Conservation (phyloP, 2,797 vertebrate species). For the Oceanodroma leucorhoa region DNA sequence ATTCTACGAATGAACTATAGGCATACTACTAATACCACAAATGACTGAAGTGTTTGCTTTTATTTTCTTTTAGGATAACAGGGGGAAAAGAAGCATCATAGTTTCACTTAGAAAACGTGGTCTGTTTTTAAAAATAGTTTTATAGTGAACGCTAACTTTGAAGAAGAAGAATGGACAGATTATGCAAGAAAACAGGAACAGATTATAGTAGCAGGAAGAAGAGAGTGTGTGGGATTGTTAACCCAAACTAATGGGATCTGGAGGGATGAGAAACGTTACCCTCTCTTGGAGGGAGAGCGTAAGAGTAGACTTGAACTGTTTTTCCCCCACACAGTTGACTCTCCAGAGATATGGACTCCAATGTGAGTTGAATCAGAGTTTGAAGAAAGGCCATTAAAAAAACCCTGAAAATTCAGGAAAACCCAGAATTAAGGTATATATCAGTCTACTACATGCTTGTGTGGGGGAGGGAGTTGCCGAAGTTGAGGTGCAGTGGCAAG, state of each 20-base stretch:
- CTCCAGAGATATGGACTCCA: background rate
- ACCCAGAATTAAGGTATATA: background rate
- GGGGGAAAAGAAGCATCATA: background rate
- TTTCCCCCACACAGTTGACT: background rate
- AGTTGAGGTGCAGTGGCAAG: background rate
- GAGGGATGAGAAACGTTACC: background rate
- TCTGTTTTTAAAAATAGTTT: background rate
- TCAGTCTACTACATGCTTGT: background rate
- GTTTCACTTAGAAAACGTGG: background rate
- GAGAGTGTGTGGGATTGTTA: background rate
- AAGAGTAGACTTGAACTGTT: background rate
- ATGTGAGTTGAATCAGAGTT: background rate
- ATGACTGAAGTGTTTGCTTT: background rate
- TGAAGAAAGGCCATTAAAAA: background rate
- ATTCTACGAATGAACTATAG: background rate
- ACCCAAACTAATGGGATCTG: background rate
- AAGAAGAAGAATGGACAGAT: background rate
- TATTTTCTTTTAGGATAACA: background rate
- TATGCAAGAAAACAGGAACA: background rate
- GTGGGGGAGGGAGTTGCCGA: background rate
- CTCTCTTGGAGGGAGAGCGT: background rate
- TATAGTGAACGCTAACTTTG: background rate
- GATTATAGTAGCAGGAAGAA: background rate
- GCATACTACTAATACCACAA: background rate
- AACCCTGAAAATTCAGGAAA: background rate